phyloP scores from a whole-genome alignment of 2,113 vertebrate species.

The Labeo rohita region DNA sequence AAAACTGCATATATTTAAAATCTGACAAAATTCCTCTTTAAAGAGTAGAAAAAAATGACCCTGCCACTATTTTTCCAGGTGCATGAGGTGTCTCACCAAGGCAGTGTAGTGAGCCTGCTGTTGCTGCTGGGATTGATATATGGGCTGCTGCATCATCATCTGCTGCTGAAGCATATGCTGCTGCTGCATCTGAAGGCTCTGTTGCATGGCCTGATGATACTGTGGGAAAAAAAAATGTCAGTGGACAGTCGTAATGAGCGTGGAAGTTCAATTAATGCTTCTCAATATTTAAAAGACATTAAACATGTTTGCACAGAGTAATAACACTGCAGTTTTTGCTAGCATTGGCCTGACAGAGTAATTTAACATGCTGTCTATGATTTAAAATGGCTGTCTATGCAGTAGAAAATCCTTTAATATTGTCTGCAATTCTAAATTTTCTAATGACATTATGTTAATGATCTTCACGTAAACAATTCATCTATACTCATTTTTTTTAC shows the following conservation, averaged over 20 bases:
- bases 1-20: background rate
- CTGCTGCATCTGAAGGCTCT: slow-evolving; percentile 79
- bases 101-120: slow-evolving; percentile 71
- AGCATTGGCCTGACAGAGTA: background rate
- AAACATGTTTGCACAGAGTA: background rate
- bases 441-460: background rate
- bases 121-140: slow-evolving; percentile 78
- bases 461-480: background rate
- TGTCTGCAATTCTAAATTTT: background rate
- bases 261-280: slow-evolving; percentile 5
- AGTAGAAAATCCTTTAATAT: background rate
- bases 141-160: slow-evolving; percentile 82
- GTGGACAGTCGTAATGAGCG: background rate
- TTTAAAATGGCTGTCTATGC: background rate
- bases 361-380: background rate
- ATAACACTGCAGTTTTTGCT: background rate
- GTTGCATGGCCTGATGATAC: slow-evolving; percentile 90
- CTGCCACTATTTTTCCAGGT: background rate
- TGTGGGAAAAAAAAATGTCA: slow-evolving; percentile 49
- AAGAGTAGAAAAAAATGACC: background rate
- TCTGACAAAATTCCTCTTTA: background rate
- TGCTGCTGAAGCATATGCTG: slow-evolving; percentile 87
- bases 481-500: background rate
- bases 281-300: slow-evolving; percentile 14
- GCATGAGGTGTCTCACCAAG: slow-evolving; percentile 79